Percentiles rank a stretch among this genome's conserved stretches.
These are phyloP conservation scores for Eupithecia centaureata DNA, from an alignment of 2,888 invertebrate species.

Conservation along the genomic window DNA sequence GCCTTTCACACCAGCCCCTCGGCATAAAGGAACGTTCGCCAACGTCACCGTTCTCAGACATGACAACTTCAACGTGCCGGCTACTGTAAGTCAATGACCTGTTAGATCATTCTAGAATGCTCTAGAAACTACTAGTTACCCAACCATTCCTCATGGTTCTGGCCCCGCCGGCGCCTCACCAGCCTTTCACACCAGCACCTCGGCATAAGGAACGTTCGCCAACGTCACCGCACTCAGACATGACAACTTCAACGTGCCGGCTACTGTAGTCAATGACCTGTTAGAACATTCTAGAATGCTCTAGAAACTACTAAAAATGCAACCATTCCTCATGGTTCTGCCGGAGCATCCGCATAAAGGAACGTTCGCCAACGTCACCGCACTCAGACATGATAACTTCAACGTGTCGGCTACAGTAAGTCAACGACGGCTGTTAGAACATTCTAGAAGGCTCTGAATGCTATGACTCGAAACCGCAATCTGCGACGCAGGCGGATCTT, in stretches of 20 bases:
- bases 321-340: slow-evolving; percentile 92
- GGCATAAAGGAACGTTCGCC: slow-evolving; percentile 86
- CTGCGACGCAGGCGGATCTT: no score
- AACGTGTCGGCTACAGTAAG: slow-evolving; percentile 77
- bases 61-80: slow-evolving; percentile 86
- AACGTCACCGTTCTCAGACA: slow-evolving; percentile 86
- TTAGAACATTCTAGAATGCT: slow-evolving; percentile 36
- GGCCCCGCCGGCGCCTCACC: no score
- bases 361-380: slow-evolving; percentile 84
- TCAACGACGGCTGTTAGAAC: background rate
- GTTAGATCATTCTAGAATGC: background rate
- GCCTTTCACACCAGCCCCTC: slow-evolving; percentile 92
- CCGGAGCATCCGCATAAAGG: slow-evolving; percentile 92
- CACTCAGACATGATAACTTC: slow-evolving; percentile 87
- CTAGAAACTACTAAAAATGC: slow-evolving; percentile 68
- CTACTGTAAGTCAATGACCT: slow-evolving; percentile 51
- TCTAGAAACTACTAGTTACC: background rate
- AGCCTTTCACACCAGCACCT: slow-evolving; percentile 86
- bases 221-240: slow-evolving; percentile 82
- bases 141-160: no score
- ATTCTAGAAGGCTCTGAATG: no score
- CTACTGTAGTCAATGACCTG: slow-evolving; percentile 50
- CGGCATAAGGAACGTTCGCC: slow-evolving; percentile 88
- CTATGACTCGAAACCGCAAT: no score
- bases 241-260: slow-evolving; percentile 86